These are phyloP conservation scores for Leptarthrus brevirostris DNA, from an alignment of 2,888 invertebrate species.

Conservation along the genomic window DNA sequence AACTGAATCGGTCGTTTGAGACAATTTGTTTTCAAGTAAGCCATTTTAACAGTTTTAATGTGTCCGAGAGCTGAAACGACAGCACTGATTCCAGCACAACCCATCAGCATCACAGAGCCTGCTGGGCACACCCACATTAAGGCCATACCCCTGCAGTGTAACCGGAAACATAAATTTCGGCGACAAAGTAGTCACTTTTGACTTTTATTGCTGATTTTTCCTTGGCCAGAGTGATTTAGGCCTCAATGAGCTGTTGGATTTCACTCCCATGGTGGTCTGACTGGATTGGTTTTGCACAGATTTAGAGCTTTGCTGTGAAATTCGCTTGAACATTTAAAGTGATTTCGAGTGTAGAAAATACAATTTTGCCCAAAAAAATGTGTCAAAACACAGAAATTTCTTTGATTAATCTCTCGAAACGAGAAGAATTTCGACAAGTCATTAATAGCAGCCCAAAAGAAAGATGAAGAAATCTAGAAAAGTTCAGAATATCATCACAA, in stretches of 20 bases:
- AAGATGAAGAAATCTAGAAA: too few relatives aligned
- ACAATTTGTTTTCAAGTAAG: conserved; percentile 19
- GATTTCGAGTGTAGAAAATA: too few relatives aligned
- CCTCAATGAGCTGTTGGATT: background rate
- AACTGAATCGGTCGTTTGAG: background rate
- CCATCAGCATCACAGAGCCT: background rate
- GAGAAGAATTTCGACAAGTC: too few relatives aligned
- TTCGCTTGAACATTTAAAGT: background rate
- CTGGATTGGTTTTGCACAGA: background rate
- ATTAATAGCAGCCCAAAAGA: too few relatives aligned
- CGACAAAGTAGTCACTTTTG: conserved; percentile 30
- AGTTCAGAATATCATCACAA: too few relatives aligned
- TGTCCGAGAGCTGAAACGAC: background rate
- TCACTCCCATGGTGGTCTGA: conserved; percentile 11
- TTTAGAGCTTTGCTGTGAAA: background rate
- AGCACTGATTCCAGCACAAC: background rate
- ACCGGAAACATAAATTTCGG: conserved; percentile 35
- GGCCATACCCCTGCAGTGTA: background rate
- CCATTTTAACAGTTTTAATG: conserved; percentile 27
- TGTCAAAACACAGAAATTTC: too few relatives aligned
- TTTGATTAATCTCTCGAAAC: too few relatives aligned
- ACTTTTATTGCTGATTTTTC: conserved; percentile 37
- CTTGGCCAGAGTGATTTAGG: background rate
- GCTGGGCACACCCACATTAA: conserved; percentile 17
- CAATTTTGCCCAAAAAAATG: too few relatives aligned